Percentiles rank a stretch among this genome's conserved stretches.
These are phyloP conservation scores for Dendronephthya gigantea DNA, from an alignment of 64 coral and sea anemone genomes.

Conservation along the genomic window DNA sequence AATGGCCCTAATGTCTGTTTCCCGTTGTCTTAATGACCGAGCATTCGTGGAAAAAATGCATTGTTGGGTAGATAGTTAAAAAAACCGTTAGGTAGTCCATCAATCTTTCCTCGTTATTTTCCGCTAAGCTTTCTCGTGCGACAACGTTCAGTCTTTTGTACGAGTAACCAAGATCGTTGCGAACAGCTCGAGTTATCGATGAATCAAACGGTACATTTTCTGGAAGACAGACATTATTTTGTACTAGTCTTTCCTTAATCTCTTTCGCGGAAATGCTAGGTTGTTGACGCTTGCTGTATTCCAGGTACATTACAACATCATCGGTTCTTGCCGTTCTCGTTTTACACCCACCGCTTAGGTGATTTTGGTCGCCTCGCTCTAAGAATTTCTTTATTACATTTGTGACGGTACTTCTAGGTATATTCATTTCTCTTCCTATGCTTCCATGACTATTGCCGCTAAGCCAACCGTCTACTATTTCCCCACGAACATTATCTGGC, in stretches of 20 bases:
- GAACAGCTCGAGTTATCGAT: neutral
- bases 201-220: neutral
- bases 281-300: neutral
- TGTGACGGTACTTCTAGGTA: neutral
- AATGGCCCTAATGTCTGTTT: conserved; percentile 10
- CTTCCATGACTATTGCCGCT: neutral
- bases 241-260: neutral
- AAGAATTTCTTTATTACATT: neutral
- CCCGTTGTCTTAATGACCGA: conserved; percentile 29
- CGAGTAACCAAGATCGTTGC: neutral
- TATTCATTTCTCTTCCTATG: neutral
- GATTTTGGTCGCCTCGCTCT: neutral
- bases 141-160: neutral
- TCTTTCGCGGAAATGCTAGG: neutral
- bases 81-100: neutral
- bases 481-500: conserved; percentile 9
- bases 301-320: neutral
- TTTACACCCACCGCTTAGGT: neutral
- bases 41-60: conserved; percentile 27
- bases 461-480: neutral
- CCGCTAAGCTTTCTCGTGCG: neutral
- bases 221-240: neutral
- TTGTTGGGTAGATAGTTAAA: neutral
- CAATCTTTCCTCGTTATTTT: neutral
- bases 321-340: neutral